Evolutionary conservation across 2,797 vertebrate genomes (phyloP), one percentile per base, ranked within the genome.

Genomic region (Rhodeus uyekii): DNA sequence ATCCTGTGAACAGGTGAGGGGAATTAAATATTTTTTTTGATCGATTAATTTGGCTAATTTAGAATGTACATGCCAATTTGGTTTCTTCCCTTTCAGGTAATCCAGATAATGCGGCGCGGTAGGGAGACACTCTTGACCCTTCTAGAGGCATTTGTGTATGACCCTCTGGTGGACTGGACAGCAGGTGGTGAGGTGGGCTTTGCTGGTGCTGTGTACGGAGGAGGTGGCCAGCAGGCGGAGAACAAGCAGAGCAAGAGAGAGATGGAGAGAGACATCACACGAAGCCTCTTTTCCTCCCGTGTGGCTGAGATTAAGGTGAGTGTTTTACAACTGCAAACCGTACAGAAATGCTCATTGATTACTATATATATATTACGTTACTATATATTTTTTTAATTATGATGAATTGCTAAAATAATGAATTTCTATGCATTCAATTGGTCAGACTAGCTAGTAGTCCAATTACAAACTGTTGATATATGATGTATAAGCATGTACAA

Each of bases 101-200:
- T 99, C 73, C 98, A 99, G 75, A 99, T 99, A 85, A 99, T 99
- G 98, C 95, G 98, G 0, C 95, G 97, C 72, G 98, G 98, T 79
- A 94, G 98, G 88, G 98, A 99, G 90, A 99, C 98, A 5, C 91
- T 99, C 19, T 93, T 99, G 48, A 99, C 98, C 0, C 92, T 99
- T 76, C 92, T 99, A 76, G 98, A 99, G 86, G 98, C 98, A 77
- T 99, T 99, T 42, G 98, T 99, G 53, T 99, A 99, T 78, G 98
- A 99, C 86, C 98, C 98, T 0, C 93, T 99, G 91, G 98, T 99
- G 88, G 98, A 99, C 92, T 99, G 98, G 98, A 99, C 98, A 0
- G 97, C 98, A 0, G 98, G 98, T 12, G 98, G 98, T 0, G 98
- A 99, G 92, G 97, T 97, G 60, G 98, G 98, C 7, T 99, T 99